These are phyloP conservation scores for Smutsia gigantea DNA, from an alignment of 2,797 vertebrate genomes.

Conservation along the genomic window DNA sequence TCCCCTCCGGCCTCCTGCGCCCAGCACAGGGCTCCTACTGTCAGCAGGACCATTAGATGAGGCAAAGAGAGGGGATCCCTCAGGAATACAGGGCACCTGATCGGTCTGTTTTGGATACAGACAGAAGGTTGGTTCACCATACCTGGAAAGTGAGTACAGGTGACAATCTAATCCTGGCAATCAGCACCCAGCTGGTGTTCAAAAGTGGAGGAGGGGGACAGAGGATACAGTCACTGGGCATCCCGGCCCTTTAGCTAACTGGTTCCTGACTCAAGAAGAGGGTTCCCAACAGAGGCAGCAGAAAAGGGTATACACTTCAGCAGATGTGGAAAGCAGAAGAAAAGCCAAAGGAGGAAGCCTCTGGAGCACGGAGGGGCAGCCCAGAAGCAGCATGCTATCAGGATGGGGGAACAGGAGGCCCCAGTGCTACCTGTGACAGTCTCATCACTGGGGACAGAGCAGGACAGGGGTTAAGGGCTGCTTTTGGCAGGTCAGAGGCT, in stretches of 20 bases:
- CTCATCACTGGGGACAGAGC: neutral
- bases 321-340: neutral
- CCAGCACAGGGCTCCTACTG: neutral
- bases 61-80: neutral
- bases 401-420: neutral
- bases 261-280: neutral
- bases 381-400: neutral
- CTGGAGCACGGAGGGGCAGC: neutral
- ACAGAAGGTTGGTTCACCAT: neutral
- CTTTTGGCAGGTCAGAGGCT: neutral
- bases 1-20: neutral
- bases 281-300: neutral
- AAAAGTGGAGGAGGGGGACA: neutral
- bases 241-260: neutral
- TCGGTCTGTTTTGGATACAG: conserved; percentile 39
- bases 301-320: neutral
- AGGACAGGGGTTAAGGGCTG: neutral
- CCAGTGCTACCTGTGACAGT: neutral
- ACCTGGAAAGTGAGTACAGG: neutral
- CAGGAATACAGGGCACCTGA: neutral
- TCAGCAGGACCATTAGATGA: neutral
- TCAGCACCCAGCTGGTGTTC: neutral
- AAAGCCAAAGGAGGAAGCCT: conserved; percentile 10
- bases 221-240: neutral
- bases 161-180: neutral